Evolutionary conservation across 2,888 invertebrate genomes (phyloP), one percentile per base, ranked within the genome.

Genomic region (Tridacna gigas): DNA sequence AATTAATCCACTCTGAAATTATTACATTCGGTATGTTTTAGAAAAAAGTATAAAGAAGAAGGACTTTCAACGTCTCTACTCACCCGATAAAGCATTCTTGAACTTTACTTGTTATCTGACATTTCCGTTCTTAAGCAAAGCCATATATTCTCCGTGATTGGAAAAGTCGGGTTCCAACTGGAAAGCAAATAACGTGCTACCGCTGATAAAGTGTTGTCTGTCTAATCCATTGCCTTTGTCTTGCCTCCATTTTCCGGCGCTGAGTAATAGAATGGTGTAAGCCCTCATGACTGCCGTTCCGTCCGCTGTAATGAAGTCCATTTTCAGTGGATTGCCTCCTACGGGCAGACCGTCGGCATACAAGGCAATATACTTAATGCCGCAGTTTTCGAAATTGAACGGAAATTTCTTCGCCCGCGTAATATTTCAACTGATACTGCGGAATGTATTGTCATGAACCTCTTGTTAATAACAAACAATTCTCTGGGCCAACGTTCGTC

Each of bases 341-440:
- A 84, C 82, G 5, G 86, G 84, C 45, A 82, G 56, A 9, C 79
- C 76, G 60, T 84, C 82, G 0, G 76, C 74, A 63, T 83, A 85
- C 63, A 88, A 25, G 5, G 77, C 81, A n/a, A 85, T 83, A 25
- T 77, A 66, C 25, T 73, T 78, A 25, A 88, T 51, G 5, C 63
- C 71, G 63, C 80, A 82, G 63, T 86, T 78, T 67, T 67, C 67
- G 67, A 67, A 67, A 45, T 67, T 67, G 45, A 67, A 67, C 45
- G 83, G 61, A 18, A 47, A 83, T 61, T 48, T 71, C 48, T 47
- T 80, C 80, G 45, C 80, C 75, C 13, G 74, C 69, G 26, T 80
- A 78, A 61, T 71, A 69, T 63, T 71, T 75, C 25, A 80, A 11
- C 28, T 28, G 60, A 56, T 84, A 81, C 48, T 81, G 84, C 20